Base-by-base conservation (phyloP, 2,888 invertebrate species). In the Drosophila algonquin region DNA sequence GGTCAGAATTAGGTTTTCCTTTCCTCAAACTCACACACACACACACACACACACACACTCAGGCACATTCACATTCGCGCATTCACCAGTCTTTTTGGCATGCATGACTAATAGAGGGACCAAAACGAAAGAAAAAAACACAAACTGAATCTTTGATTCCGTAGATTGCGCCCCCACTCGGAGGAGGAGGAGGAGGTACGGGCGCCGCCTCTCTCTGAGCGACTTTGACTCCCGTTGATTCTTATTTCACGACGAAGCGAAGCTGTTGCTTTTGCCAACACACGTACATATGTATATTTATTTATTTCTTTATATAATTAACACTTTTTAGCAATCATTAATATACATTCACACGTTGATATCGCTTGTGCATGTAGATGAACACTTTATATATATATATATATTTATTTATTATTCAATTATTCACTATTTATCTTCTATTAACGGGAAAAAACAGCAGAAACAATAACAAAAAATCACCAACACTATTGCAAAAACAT, bases 361-460 rank as follows among this genome's bases (percentile, higher is more conserved):
- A 54, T 63, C 46, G 27, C 47, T 21, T 80, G 57, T 63, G 74
- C 64, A 44, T 61, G 54, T 44, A 24, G 30, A 18, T 30, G 53
- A 54, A 48, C 47, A 53, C 44, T 53, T 46, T 47, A 67, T 73
- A 74, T 75, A 76, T 77, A 76, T 85, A 74, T 21, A 21, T 21
- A 21, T 21, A 21, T n/a, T n/a, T 21, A 21, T 76, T 78, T 79
- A 79, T 85, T 88, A 85, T 88, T 85, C 78, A 88, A 85, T 85
- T 88, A 85, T 85, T 86, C 81, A 85, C 86, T 88, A 86, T 85
- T 85, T 85, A 85, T 85, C 86, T 80, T 80, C 78, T 75, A 86
- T 89, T 89, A 86, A 89, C 84, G 79, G 68, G 72, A 71, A 80
- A 68, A 75, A 73, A 73, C 60, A 79, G 75, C 65, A 76, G 73